phyloP scores from a whole-genome alignment of 2,797 vertebrate genomes.

The Scyliorhinus canicula region DNA sequence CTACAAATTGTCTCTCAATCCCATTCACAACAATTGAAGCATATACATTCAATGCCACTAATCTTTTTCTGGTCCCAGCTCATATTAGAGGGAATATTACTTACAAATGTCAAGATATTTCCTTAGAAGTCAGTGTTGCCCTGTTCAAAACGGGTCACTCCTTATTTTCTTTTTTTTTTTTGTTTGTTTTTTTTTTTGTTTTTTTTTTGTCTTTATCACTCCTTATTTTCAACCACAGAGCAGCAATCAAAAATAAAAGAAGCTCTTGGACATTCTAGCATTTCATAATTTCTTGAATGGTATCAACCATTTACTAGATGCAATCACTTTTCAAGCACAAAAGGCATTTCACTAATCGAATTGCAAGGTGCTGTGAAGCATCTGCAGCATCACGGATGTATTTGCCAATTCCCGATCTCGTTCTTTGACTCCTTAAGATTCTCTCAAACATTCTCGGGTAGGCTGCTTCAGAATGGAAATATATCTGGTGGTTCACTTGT shows the following conservation, averaged over 20 bases:
- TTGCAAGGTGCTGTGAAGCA: neutral
- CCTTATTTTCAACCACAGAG: neutral
- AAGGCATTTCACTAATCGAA: neutral
- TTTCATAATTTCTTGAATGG: neutral
- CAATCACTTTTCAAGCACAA: neutral
- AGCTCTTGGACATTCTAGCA: neutral
- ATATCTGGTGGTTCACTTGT: neutral
- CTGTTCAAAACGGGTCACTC: neutral
- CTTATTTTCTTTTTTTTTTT: no score
- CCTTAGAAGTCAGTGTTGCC: neutral
- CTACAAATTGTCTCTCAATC: neutral
- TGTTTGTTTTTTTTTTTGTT: no score
- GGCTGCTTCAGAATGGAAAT: neutral
- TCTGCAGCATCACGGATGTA: neutral
- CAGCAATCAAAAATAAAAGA: neutral
- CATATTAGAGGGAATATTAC: neutral
- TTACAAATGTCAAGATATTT: neutral
- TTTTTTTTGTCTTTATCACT: no score
- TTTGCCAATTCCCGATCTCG: neutral
- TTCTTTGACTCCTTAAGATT: neutral
- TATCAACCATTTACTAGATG: neutral
- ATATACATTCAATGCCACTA: neutral
- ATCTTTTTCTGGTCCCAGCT: neutral
- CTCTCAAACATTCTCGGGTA: neutral
- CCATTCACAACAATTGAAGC: neutral